Base-by-base conservation (phyloP, 2,797 vertebrate genomes). In the Ibycter americanus region DNA sequence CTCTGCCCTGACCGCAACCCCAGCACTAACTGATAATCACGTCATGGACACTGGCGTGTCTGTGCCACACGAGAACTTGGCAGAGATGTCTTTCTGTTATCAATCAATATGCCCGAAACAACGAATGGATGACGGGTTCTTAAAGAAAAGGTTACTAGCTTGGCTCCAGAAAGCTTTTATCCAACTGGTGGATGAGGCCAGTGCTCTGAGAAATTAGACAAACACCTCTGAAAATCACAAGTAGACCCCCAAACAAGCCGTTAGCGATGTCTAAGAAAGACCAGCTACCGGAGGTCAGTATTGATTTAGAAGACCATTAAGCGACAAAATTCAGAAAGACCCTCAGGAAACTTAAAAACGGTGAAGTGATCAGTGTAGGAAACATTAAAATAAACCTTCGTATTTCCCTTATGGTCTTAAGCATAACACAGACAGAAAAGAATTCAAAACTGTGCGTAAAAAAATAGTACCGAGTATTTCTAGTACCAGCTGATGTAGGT, bases 311-410 rank as follows among this genome's bases (percentile, higher is more conserved):
- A 92, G 29, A 62, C 42, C 83, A 63, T 70, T 73, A 83, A 81
- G 68, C 10, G 77, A 51, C 63, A 85, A 73, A 52, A 86, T 27
- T 62, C 83, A 92, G 73, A 59, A 47, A 67, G 47, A 38, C 52
- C 96, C 93, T 78, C 81, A 89, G 93, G 91, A 87, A 92, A 96
- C 56, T 58, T 46, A 16, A 22, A 83, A 63, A 49, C 3, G 13
- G 55, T 31, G 47, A 86, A 86, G 56, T 7, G 65, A 54, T 4
- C 29, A 77, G 55, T 42, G 61, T 13, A 81, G 61, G 42, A 62
- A 78, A 54, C 22, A 9, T 7, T 23, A 74, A 65, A 91, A 92
- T 3, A 49, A 84, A 71, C n/a, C 27, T 58, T 23, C 15, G 2
- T 12, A 5, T 12, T 15, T 62, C 16, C 52, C 82, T 82, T 11